Conservation (phyloP, 2,113 vertebrate species). For the Sebastes fasciatus region DNA sequence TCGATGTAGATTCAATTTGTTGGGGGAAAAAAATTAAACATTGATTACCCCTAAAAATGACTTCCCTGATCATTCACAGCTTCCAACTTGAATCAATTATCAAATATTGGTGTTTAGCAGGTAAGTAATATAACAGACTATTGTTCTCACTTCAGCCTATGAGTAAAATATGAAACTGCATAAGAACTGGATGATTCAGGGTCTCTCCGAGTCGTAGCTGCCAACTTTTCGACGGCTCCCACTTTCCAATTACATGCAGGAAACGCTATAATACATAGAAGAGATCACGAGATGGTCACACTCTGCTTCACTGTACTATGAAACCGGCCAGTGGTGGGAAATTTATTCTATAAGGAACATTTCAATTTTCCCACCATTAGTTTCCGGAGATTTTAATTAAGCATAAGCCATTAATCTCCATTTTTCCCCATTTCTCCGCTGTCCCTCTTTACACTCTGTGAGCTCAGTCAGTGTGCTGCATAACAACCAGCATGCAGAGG, state of each 20-base stretch:
- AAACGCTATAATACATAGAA: slow-evolving; percentile 54
- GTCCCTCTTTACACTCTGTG: slow-evolving; percentile 49
- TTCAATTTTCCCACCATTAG: slow-evolving; percentile 79
- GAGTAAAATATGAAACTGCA: neutral
- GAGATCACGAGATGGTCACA: slow-evolving; percentile 72
- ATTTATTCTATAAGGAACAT: slow-evolving; percentile 74
- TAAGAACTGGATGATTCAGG: slow-evolving; percentile 13
- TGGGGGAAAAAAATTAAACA: neutral
- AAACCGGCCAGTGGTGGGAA: slow-evolving; percentile 44
- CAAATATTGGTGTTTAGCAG: neutral
- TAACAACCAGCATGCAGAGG: slow-evolving; percentile 29
- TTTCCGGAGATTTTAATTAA: slow-evolving; percentile 79
- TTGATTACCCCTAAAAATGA: neutral
- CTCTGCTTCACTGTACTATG: slow-evolving; percentile 52
- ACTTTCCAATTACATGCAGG: slow-evolving; percentile 65
- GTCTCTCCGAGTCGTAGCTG: slow-evolving; percentile 17
- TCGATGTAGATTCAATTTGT: neutral
- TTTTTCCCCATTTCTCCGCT: slow-evolving; percentile 67
- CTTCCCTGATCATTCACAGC: neutral
- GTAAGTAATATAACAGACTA: neutral
- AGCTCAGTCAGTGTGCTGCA: slow-evolving; percentile 42
- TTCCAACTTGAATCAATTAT: neutral
- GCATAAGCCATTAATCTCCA: slow-evolving; percentile 77
- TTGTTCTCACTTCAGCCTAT: neutral
- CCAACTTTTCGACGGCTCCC: slow-evolving; percentile 40